Evolutionary conservation across 2,888 invertebrate species (phyloP).

Genomic region (Thelaira solivaga): DNA sequence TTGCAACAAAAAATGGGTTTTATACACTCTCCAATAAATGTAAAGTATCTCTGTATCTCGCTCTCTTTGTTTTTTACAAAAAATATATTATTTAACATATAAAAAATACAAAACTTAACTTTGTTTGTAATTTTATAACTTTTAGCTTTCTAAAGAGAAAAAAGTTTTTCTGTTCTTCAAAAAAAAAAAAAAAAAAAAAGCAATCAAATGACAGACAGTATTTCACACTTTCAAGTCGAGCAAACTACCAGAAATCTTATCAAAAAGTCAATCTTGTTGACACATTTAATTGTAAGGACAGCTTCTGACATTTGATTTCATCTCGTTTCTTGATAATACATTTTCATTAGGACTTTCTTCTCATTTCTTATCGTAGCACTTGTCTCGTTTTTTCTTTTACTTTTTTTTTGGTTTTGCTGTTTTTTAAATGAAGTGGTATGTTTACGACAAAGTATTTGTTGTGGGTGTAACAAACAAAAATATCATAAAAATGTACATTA

Average conservation of each 20-base stretch:
- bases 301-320: constrained; percentile 65
- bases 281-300: constrained; percentile 63
- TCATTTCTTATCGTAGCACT: background rate
- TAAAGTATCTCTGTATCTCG: no score
- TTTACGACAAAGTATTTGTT: no score
- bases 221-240: constrained; percentile 53
- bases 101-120: no score
- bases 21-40: no score
- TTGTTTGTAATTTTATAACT: no score
- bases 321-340: constrained; percentile 10
- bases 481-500: no score
- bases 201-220: no score
- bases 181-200: background rate
- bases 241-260: constrained; percentile 53
- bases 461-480: no score
- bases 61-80: no score
- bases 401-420: background rate
- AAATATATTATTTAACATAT: no score
- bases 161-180: background rate
- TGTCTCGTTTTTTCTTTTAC: background rate
- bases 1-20: no score
- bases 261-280: constrained; percentile 63
- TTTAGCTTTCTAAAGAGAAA: no score
- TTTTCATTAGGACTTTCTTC: constrained; percentile 26
- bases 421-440: background rate